Evolutionary conservation across 2,797 vertebrate species (phyloP), one percentile per base, ranked within the genome.

Genomic region (Cyclopterus lumpus): DNA sequence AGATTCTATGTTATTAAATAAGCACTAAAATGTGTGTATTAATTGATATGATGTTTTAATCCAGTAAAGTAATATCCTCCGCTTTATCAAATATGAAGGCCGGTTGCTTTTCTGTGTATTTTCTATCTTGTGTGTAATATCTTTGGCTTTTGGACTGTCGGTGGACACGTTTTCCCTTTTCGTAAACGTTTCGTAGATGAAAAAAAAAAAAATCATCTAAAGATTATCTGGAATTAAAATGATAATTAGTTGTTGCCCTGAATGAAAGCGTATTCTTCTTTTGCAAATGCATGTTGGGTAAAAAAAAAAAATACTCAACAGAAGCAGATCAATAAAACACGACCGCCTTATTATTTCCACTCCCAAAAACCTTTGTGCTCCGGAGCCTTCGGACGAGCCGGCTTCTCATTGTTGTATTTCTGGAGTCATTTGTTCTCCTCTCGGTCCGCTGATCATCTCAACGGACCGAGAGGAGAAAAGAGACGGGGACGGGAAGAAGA

Each of bases 391-490:
- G 53, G 53, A 63, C 58, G 67, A 82, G 54, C 55, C 30, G 53
- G 6, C n/a, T 73, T 9, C 54, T 67, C 58, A 58, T 42, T 66
- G 59, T 79, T 73, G 26, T 42, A 11, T 11, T 48, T 48, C 44
- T n/a, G 44, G 2, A 18, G 16, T 49, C 22, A 49, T 44, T 58
- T 46, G 54, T 28, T 46, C 48, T 10, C 5, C 3, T 0, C 7
- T 62, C 20, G 28, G 69, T 64, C 54, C 57, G 60, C 42, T 60
- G 53, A 80, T 73, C 67, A 55, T 70, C 5, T 83, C 36, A 22
- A n/a, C 67, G 26, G 38, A 16, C 73, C 67, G 24, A 71, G 38
- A 4, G 6, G 26, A 74, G 54, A 67, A 66, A 73, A 63, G 20
- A 53, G 24, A 72, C 7, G 12, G 1, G 36, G 28, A 40, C 10